Evolutionary conservation across 2,888 invertebrate genomes (phyloP), one percentile per base, ranked within the genome.

Genomic region (Chromoteleia sp.): DNA sequence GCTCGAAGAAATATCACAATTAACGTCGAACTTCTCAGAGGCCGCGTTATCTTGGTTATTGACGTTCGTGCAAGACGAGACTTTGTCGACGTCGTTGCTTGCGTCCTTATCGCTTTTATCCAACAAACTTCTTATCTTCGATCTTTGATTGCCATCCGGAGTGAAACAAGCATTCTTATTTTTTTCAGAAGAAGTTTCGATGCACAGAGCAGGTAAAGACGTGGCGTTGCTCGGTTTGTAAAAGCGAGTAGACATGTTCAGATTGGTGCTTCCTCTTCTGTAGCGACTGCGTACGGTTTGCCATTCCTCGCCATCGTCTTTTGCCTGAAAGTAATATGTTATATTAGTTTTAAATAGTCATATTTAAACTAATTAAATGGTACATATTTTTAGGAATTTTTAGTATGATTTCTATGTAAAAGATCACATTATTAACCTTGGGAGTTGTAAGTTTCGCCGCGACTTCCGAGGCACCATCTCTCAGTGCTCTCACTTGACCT

Each of bases 141-240:
- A 82, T 21, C 84, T 85, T 10, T 85, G 80, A 39, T 85, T 84
- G 5, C 86, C 84, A 19, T 89, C 89, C 0, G 89, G 86, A 2
- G 88, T 88, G 5, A 87, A 83, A 36, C 86, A 88, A 19, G 76
- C 86, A n/a, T 88, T 90, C 58, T 90, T 90, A 5, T 65, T 86
- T 61, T 84, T 89, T 33, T 89, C 91, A 29, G 82, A 76, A 0
- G 88, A 87, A 65, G 86, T 87, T 54, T 89, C 86, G 59, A 90
- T 86, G 19, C 89, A 95, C 48, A 97, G 90, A 0, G 96, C 96
- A 0, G 97, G 97, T 61, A 97, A 90, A 82, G 97, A 97, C 0
- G 96, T 95, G 0, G 97, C 97, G 0, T 96, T 96, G 0, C 96
- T 96, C 0, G 97, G 96, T 88, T 96, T 96, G 87, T 96, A 94